Base-by-base conservation (phyloP, 2,113 vertebrate genomes). In the Paratilapia polleni region DNA sequence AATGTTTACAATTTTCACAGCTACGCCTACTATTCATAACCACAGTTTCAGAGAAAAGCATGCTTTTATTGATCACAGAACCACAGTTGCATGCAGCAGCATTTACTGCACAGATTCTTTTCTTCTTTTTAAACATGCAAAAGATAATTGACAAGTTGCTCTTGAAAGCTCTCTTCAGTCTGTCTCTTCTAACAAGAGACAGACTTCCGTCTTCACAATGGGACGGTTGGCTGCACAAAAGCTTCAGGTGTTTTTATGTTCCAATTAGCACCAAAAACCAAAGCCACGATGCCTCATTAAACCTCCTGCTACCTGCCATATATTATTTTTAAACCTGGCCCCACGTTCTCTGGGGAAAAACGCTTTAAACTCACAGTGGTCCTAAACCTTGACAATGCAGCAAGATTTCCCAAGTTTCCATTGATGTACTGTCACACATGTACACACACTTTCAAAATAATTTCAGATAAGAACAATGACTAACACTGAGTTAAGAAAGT, bases 211-310 rank as follows among this genome's bases (percentile, higher is more conserved):
- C 41, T 61, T 64, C 34, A 56, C 83, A 54, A 62, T 4, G 52
- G 83, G 43, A 77, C 77, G 89, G 90, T 92, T 75, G 36, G 77
- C 63, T 76, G 22, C 70, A 95, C 91, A 94, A 94, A 94, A 60
- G 93, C 92, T 86, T 89, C 85, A 89, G 92, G 93, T 93, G 91
- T 59, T 92, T 88, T 91, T 77, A 96, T 94, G 94, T 88, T 86
- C 89, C 91, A 96, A 95, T 96, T 96, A 95, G 91, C 63, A 82
- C 68, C 41, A 87, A 80, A 77, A 89, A 79, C 63, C 85, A 63
- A 24, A 66, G 80, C 54, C 63, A 82, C 61, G 9, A 52, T 15
- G 6, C 36, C 77, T 81, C 70, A 81, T 81, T 79, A 81, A 77
- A 63, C 70, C 84, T 90, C 86, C 87, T 91, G 92, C 86, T 86